These are phyloP conservation scores for Trissoscelio sp. DNA, from an alignment of 2,888 invertebrate genomes.

Conservation along the genomic window DNA sequence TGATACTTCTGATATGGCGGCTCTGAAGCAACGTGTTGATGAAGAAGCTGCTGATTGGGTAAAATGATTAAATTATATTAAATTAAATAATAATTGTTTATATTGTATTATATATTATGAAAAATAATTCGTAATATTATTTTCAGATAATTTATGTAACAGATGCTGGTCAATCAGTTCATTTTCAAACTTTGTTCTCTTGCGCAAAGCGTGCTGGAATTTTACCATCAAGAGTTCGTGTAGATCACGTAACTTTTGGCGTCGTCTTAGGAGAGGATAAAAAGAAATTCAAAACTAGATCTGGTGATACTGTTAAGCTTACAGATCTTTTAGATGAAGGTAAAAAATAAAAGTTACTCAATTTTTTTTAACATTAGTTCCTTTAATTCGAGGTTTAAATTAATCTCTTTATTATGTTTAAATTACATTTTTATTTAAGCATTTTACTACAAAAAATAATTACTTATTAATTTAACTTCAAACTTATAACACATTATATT, in stretches of 20 bases:
- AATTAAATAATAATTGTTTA: too few species aligned
- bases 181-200: constrained; percentile 90
- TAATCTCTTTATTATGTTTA: not conserved
- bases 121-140: too few species aligned
- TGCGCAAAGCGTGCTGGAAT: constrained; percentile 92
- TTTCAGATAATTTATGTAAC: constrained; percentile 87
- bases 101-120: too few species aligned
- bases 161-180: constrained; percentile 94
- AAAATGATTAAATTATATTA: constrained; percentile 71
- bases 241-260: constrained; percentile 98
- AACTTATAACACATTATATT: too few species aligned
- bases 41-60: constrained; percentile 95
- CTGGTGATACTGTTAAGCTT: constrained; percentile 96
- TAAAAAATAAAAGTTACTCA: constrained; percentile 67
- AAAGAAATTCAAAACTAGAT: constrained; percentile 99
- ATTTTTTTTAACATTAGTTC: too few species aligned
- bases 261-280: constrained; percentile 99
- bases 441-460: too few species aligned
- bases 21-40: constrained; percentile 91
- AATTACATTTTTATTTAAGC: not conserved
- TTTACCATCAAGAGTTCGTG: constrained; percentile 86
- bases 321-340: constrained; percentile 96
- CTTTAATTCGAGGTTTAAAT: too few species aligned
- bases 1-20: constrained; percentile 98
- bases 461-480: too few species aligned